These are phyloP conservation scores for Volucella inanis DNA, from an alignment of 2,888 invertebrate species.

Conservation along the genomic window DNA sequence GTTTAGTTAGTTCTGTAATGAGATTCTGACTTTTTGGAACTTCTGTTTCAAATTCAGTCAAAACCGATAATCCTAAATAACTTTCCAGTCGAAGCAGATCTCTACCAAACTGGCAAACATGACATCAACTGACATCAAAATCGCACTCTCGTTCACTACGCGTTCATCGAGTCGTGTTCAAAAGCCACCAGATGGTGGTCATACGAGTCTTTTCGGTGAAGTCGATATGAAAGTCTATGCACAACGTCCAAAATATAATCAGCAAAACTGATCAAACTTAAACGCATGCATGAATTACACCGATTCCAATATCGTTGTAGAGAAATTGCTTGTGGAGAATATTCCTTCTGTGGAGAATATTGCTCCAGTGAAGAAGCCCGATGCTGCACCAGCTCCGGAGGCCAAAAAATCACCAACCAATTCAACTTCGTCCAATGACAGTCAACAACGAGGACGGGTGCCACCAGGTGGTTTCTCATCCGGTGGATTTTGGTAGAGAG, in stretches of 20 bases:
- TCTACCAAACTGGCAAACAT: slow-evolving; percentile 70
- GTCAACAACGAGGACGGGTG: slow-evolving; percentile 84
- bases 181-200: slow-evolving; percentile 88
- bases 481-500: no score
- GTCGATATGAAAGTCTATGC: slow-evolving; percentile 85
- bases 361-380: slow-evolving; percentile 63
- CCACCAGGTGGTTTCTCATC: no score
- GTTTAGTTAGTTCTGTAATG: slow-evolving; percentile 65
- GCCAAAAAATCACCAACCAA: slow-evolving; percentile 57
- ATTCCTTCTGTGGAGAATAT: slow-evolving; percentile 79
- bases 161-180: slow-evolving; percentile 86
- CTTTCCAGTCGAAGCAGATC: neutral
- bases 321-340: slow-evolving; percentile 80
- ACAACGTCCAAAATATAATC: slow-evolving; percentile 84
- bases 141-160: slow-evolving; percentile 84
- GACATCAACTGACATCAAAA: slow-evolving; percentile 85
- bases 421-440: slow-evolving; percentile 76
- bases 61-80: slow-evolving; percentile 7
- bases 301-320: slow-evolving; percentile 81
- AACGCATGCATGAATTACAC: slow-evolving; percentile 83
- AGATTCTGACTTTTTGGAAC: slow-evolving; percentile 45
- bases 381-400: slow-evolving; percentile 10
- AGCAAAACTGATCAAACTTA: slow-evolving; percentile 83
- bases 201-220: slow-evolving; percentile 87
- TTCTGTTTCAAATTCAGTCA: slow-evolving; percentile 27